Base-by-base conservation (phyloP, 2,113 vertebrate genomes). In the Aramus guarauna region DNA sequence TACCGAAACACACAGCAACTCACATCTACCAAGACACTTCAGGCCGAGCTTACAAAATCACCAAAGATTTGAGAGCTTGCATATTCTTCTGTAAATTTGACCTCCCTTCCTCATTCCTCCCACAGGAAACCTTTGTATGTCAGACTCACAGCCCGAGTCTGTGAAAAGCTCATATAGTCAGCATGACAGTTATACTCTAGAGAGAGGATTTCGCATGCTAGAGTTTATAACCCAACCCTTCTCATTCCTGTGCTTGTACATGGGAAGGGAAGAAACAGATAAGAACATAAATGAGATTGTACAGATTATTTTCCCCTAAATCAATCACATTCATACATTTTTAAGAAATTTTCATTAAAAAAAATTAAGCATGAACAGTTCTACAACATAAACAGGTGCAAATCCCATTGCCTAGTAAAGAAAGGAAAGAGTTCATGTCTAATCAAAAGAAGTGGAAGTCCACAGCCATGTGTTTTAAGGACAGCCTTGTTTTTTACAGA, bases 401-500 rank as follows among this genome's bases (percentile, higher is more conserved):
- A 88, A 82, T 68, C 11, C 43, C 58, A 69, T 75, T 60, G 67
- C 29, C 45, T 55, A 58, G 56, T 59, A 75, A 76, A 69, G 69
- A 24, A 19, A 92, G 66, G 80, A 45, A 88, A 36, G 52, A 48
- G 34, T 72, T 56, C 37, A 21, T 21, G 26, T 43, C 41, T 72
- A 63, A 80, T 64, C 39, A 52, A 37, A 62, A 58, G 30, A 43
- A 83, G 20, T 37, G 17, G 23, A 87, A 79, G 37, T 55, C 74
- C 80, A 88, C 36, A 82, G 74, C 41, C 14, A 20, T 1, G 2
- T n/a, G 29, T 86, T 92, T 83, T 73, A 91, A 86, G 64, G 76
- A 95, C 20, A 64, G 48, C 27, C 22, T 80, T 74, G 11, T 55
- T n/a, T 91, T 90, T 92, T 67, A 78, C 81, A 94, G 80, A 78